Conservation (phyloP, 2,113 vertebrate genomes). For the Psilopogon haemacephalus region DNA sequence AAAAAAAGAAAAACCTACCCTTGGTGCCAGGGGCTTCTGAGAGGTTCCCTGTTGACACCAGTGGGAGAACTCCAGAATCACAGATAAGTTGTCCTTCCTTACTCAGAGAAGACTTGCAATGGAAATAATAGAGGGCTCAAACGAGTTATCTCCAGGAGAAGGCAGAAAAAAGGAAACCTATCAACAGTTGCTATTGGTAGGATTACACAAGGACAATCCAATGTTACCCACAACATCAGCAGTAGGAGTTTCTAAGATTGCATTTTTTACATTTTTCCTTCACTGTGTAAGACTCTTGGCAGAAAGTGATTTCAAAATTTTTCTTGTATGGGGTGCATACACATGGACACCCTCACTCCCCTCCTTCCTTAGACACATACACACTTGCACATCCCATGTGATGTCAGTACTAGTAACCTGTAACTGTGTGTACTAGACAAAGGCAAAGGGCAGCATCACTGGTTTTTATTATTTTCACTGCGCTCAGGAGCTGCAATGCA, state of each 20-base stretch:
- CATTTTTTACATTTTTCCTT: neutral
- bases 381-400: neutral
- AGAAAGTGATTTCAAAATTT: neutral
- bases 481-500: neutral
- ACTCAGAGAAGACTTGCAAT: neutral
- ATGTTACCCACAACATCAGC: neutral
- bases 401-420: neutral
- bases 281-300: neutral
- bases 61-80: neutral
- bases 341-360: neutral
- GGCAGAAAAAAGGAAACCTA: neutral
- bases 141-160: neutral
- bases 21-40: neutral
- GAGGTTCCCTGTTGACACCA: neutral
- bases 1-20: neutral
- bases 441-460: neutral
- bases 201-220: neutral
- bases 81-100: neutral
- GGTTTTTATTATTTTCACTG: neutral
- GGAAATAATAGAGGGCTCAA: neutral
- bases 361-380: neutral
- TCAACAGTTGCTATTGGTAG: neutral
- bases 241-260: neutral
- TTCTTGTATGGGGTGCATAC: neutral
- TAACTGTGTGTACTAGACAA: neutral